A percentile compares a stretch with the other conserved stretches of the same genome.
Evolutionary conservation across 2,113 vertebrate genomes (phyloP).

Genomic region (Motacilla tschutschensis): DNA sequence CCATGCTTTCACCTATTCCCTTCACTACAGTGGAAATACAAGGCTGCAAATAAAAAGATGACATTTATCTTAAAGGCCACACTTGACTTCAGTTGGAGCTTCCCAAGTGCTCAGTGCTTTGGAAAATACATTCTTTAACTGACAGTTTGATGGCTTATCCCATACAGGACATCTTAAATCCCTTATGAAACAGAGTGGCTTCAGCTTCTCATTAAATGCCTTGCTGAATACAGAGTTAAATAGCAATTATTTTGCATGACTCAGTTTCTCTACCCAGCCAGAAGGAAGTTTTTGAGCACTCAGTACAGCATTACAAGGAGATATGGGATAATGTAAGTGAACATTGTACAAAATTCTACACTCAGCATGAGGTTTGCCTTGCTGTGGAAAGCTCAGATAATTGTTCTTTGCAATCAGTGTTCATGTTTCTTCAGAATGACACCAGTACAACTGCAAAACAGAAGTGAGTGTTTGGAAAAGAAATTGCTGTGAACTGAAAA

Average conservation of each 20-base stretch:
- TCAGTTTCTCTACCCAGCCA: conserved; percentile 35
- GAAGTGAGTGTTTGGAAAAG: neutral
- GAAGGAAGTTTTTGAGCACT: neutral
- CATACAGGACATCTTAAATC: neutral
- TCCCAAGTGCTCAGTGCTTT: neutral
- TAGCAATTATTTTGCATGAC: conserved; percentile 3
- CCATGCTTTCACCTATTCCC: neutral
- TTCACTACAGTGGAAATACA: neutral
- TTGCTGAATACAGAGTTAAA: neutral
- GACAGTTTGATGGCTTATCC: neutral
- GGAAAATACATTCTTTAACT: neutral
- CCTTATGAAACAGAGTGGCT: neutral
- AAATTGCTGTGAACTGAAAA: neutral
- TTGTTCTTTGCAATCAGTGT: neutral
- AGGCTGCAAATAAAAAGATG: neutral
- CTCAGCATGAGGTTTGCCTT: neutral
- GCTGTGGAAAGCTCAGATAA: neutral
- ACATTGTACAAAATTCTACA: neutral
- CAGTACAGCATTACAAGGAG: neutral
- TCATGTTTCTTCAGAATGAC: neutral
- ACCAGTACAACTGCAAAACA: neutral
- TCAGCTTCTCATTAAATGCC: neutral
- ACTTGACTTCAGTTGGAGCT: neutral
- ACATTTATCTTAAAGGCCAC: neutral
- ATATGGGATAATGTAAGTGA: neutral